phyloP scores from a whole-genome alignment of 2,113 vertebrate genomes.

The Anoplopoma fimbria region DNA sequence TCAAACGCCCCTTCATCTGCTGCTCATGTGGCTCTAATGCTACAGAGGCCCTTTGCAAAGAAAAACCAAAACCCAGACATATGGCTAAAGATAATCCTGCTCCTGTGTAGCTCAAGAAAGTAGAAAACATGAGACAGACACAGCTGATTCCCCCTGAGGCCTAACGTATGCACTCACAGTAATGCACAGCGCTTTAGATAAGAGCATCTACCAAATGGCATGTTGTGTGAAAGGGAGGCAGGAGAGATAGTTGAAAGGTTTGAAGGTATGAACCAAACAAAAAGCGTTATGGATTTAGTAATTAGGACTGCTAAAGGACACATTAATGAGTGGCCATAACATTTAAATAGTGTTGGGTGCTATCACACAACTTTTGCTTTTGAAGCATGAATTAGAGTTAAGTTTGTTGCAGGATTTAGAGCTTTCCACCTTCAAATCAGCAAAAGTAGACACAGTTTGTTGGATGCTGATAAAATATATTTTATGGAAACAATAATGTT shows the following conservation, averaged over 20 bases:
- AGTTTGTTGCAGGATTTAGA: neutral
- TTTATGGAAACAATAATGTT: neutral
- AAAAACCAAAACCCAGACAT: conserved; percentile 31
- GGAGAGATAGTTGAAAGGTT: neutral
- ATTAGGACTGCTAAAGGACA: neutral
- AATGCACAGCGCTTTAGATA: conserved; percentile 24
- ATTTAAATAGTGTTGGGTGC: neutral
- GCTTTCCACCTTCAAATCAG: neutral
- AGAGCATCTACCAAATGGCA: conserved; percentile 18
- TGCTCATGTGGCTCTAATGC: conserved; percentile 43
- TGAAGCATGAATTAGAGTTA: neutral
- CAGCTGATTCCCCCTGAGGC: conserved; percentile 26
- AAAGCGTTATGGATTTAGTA: neutral
- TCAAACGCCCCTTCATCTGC: conserved; percentile 51
- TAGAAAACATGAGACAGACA: conserved; percentile 19
- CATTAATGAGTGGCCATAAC: neutral
- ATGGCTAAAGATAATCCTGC: conserved; percentile 29
- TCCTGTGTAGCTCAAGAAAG: neutral
- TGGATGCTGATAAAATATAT: neutral
- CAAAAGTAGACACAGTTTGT: neutral
- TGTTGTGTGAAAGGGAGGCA: conserved; percentile 10
- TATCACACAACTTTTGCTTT: neutral
- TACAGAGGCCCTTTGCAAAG: conserved; percentile 14
- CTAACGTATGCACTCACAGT: conserved; percentile 42
- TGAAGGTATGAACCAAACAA: neutral